These are phyloP conservation scores for Tinea pellionella DNA, from an alignment of 2,888 invertebrate species.

Conservation along the genomic window DNA sequence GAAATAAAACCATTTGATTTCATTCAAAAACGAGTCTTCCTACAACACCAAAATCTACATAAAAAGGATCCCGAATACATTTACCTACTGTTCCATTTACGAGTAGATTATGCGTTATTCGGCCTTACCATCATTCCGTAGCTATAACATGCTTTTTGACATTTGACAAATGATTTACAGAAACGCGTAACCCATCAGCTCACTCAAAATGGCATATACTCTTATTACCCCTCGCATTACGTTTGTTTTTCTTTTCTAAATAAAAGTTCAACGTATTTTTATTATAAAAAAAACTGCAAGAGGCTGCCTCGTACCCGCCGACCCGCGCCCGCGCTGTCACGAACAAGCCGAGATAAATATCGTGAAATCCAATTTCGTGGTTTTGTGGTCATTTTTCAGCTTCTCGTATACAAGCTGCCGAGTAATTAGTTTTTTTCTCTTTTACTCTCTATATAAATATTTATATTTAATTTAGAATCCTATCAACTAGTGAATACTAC, in stretches of 20 bases:
- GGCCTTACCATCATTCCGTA: slow-evolving; percentile 11
- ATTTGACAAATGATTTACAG: slow-evolving; percentile 30
- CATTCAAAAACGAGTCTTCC: too few relatives aligned
- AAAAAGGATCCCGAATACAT: too few relatives aligned
- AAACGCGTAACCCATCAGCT: slow-evolving; percentile 25
- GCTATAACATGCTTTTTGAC: slow-evolving; percentile 20
- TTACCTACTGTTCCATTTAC: slow-evolving; percentile 1
- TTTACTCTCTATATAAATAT: neutral
- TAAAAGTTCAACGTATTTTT: neutral
- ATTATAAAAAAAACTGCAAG: slow-evolving; percentile 5
- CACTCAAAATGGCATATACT: slow-evolving; percentile 28
- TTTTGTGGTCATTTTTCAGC: slow-evolving; percentile 36
- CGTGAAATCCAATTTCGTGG: slow-evolving; percentile 67
- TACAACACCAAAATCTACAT: too few relatives aligned
- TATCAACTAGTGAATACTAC: too few relatives aligned
- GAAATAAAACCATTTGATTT: too few relatives aligned
- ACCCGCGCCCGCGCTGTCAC: slow-evolving; percentile 37
- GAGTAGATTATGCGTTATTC: neutral
- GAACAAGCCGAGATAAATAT: slow-evolving; percentile 56
- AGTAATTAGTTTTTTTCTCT: slow-evolving; percentile 8
- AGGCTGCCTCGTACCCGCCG: slow-evolving; percentile 21
- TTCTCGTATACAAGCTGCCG: slow-evolving; percentile 11
- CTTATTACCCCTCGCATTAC: slow-evolving; percentile 13
- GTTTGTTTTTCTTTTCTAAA: neutral
- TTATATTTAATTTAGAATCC: neutral